Conservation (phyloP, 2,113 vertebrate species). For the Cyanoramphus novaezelandiae region DNA sequence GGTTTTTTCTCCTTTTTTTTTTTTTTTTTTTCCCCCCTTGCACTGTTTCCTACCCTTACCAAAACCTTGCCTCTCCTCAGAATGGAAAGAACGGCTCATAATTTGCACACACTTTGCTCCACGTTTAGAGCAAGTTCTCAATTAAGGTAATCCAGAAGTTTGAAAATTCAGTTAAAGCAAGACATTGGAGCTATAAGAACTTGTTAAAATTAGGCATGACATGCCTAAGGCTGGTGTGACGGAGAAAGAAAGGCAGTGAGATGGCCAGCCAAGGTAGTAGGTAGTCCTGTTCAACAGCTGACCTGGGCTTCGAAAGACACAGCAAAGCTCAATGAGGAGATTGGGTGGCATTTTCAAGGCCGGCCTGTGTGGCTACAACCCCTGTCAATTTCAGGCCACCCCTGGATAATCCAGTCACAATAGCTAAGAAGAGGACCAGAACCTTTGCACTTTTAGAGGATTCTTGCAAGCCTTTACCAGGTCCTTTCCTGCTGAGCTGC, state of each 20-base stretch:
- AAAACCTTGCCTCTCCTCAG: constrained; percentile 24
- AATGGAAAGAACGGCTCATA: constrained; percentile 37
- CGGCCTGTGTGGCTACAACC: background rate
- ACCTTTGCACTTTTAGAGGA: background rate
- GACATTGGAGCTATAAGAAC: background rate
- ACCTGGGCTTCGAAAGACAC: background rate
- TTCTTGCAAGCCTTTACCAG: background rate
- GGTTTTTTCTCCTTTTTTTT: too few relatives aligned
- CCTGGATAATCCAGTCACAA: background rate
- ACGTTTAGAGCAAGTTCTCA: background rate
- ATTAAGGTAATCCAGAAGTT: background rate
- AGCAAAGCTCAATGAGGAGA: background rate
- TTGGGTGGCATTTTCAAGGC: background rate
- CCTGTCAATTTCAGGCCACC: background rate
- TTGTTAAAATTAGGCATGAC: background rate
- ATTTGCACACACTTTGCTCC: background rate
- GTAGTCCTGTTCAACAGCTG: background rate
- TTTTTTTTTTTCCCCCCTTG: background rate
- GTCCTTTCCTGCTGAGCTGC: background rate
- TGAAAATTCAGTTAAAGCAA: background rate
- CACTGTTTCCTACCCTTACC: background rate
- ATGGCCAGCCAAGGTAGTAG: background rate
- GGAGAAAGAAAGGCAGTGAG: background rate
- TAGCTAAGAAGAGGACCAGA: background rate
- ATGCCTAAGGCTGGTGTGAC: background rate